These are phyloP conservation scores for Nylanderia fulva DNA, from an alignment of 1,140 invertebrate genomes.

Conservation along the genomic window DNA sequence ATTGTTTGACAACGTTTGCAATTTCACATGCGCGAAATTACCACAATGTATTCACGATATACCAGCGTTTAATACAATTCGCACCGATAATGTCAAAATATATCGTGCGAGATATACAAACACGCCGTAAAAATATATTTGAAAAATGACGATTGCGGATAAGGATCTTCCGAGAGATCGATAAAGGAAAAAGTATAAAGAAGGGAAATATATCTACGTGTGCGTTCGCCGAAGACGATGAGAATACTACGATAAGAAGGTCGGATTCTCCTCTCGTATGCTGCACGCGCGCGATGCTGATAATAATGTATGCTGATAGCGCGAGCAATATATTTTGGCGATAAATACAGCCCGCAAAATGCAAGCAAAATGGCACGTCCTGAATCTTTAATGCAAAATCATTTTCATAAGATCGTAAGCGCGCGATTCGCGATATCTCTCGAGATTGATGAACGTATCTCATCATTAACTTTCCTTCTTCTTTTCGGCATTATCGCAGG, in stretches of 20 bases:
- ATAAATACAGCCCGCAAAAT: conserved; percentile 48
- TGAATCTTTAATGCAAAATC: conserved; percentile 54
- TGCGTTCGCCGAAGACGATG: conserved; percentile 32
- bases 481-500: conserved; percentile 5
- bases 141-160: conserved; percentile 49
- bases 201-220: conserved; percentile 24
- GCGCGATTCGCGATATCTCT: conserved; percentile 11
- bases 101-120: conserved; percentile 3
- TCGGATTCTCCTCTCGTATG: conserved; percentile 57
- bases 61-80: not conserved
- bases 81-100: not conserved
- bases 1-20: not conserved
- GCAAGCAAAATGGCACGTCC: conserved; percentile 48
- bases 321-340: conserved; percentile 55
- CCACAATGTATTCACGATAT: not conserved
- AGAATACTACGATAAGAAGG: conserved; percentile 49
- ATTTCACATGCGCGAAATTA: not conserved
- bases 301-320: conserved; percentile 59
- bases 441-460: conserved; percentile 28
- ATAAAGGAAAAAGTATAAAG: conserved; percentile 17
- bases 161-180: not conserved
- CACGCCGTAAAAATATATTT: conserved; percentile 35
- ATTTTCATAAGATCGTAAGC: conserved; percentile 22
- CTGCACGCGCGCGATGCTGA: conserved; percentile 46
- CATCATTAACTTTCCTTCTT: conserved; percentile 22